Conservation (phyloP, 2,113 vertebrate genomes). For the Trogon melanurus region DNA sequence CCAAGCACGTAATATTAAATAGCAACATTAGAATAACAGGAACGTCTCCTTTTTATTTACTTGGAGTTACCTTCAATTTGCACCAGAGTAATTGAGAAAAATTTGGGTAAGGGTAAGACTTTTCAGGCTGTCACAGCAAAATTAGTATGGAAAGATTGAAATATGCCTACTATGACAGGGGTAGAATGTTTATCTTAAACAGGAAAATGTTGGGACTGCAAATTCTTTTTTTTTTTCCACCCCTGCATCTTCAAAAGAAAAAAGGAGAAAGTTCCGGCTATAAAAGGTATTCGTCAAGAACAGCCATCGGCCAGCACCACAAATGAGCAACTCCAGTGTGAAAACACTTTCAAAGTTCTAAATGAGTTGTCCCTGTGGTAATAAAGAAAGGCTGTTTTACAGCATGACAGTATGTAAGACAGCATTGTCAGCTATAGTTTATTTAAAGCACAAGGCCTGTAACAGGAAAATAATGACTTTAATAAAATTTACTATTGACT, state of each 20-base stretch:
- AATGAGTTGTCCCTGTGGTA: conserved; percentile 86
- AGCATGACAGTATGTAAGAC: conserved; percentile 77
- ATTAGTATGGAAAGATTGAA: conserved; percentile 28
- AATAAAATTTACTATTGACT: conserved; percentile 89
- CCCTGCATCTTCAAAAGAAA: conserved; percentile 61
- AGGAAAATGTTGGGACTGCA: conserved; percentile 60
- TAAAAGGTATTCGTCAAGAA: conserved; percentile 72
- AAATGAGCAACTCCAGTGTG: conserved; percentile 71
- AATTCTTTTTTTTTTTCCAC: neutral
- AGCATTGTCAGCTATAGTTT: conserved; percentile 83
- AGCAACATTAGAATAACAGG: neutral
- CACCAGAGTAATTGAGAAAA: neutral
- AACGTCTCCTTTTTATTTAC: neutral
- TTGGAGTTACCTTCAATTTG: neutral
- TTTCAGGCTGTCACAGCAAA: conserved; percentile 21
- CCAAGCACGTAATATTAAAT: neutral
- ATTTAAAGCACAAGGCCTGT: conserved; percentile 79
- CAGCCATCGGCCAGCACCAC: conserved; percentile 71
- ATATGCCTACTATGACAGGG: neutral
- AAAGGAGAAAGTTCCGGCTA: conserved; percentile 39
- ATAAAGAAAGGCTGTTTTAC: conserved; percentile 93
- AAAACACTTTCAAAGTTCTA: conserved; percentile 77
- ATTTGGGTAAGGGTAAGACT: neutral
- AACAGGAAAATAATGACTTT: conserved; percentile 87
- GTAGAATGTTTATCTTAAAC: conserved; percentile 57